Percentiles rank a stretch among this genome's conserved stretches.
Evolutionary conservation across 2,888 invertebrate genomes (phyloP).

Genomic region (Hirtodrosophila confusa): DNA sequence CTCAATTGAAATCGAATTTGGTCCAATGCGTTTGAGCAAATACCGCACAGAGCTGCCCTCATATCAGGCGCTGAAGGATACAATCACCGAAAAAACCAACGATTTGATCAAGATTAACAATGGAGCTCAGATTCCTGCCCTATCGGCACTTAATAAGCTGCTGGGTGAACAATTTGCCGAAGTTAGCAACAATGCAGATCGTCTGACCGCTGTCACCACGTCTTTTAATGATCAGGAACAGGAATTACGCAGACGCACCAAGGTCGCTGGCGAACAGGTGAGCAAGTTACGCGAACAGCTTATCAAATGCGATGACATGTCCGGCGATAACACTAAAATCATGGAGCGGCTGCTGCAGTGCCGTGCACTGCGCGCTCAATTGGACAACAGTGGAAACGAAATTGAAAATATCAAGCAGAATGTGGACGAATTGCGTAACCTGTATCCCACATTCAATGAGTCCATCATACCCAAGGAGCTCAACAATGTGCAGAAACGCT

Average conservation of each 20-base stretch:
- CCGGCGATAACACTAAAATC: slow-evolving; percentile 93
- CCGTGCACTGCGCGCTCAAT: slow-evolving; percentile 88
- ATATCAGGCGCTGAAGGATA: slow-evolving; percentile 90
- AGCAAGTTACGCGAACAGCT: slow-evolving; percentile 91
- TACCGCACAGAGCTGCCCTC: slow-evolving; percentile 94
- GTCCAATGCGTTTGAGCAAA: slow-evolving; percentile 90
- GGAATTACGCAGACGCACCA: slow-evolving; percentile 89
- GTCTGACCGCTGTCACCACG: slow-evolving; percentile 89
- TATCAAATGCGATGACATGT: slow-evolving; percentile 95
- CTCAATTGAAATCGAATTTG: slow-evolving; percentile 91
- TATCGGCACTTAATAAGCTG: slow-evolving; percentile 87
- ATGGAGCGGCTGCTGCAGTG: slow-evolving; percentile 91
- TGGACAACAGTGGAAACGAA: slow-evolving; percentile 88
- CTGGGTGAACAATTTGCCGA: slow-evolving; percentile 91
- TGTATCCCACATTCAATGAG: slow-evolving; percentile 91
- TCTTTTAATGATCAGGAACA: slow-evolving; percentile 91
- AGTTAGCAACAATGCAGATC: slow-evolving; percentile 89
- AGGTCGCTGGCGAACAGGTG: slow-evolving; percentile 88
- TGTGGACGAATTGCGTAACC: slow-evolving; percentile 89
- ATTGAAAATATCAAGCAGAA: slow-evolving; percentile 89
- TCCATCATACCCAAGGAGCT: slow-evolving; percentile 92
- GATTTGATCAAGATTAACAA: slow-evolving; percentile 91
- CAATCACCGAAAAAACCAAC: slow-evolving; percentile 91
- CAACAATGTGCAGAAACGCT: slow-evolving; percentile 92
- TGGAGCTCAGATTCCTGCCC: slow-evolving; percentile 88